A percentile compares a stretch with the other conserved stretches of the same genome.
phyloP scores from a whole-genome alignment of 2,113 vertebrate species.

The Epinephelus moara region DNA sequence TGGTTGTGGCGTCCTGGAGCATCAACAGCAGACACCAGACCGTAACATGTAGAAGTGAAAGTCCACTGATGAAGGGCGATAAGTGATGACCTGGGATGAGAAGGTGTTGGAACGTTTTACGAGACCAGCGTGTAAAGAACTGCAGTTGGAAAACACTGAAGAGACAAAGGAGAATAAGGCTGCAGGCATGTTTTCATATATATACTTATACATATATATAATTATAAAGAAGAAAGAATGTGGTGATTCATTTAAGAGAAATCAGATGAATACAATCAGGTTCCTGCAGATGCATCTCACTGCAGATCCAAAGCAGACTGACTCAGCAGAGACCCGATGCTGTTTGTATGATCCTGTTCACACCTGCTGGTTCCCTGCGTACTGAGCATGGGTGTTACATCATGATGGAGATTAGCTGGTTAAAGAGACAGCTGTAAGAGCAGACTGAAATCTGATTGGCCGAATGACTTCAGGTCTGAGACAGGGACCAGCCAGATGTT shows the following conservation, averaged over 20 bases:
- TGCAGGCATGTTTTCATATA: too few relatives aligned
- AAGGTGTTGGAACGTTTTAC: too few relatives aligned
- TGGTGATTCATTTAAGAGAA: neutral
- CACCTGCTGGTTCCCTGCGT: neutral
- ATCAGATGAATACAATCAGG: too few relatives aligned
- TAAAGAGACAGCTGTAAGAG: conserved; percentile 1
- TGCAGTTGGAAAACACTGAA: too few relatives aligned
- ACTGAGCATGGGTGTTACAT: neutral
- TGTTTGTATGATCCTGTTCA: neutral
- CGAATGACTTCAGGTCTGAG: neutral
- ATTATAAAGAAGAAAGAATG: neutral
- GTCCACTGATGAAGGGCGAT: too few relatives aligned
- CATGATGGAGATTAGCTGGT: neutral
- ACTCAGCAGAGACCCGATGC: neutral
- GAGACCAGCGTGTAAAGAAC: too few relatives aligned
- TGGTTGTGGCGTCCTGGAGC: too few relatives aligned
- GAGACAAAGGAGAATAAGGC: too few relatives aligned
- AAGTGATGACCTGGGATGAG: too few relatives aligned
- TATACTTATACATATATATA: too few relatives aligned
- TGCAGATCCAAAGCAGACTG: neutral
- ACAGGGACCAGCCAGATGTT: neutral
- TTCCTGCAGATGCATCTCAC: neutral
- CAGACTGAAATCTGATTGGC: conserved; percentile 3
- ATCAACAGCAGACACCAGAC: too few relatives aligned
- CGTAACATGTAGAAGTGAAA: too few relatives aligned